Conservation (phyloP, 2,888 invertebrate genomes). For the Listrodromus nycthemerus region DNA sequence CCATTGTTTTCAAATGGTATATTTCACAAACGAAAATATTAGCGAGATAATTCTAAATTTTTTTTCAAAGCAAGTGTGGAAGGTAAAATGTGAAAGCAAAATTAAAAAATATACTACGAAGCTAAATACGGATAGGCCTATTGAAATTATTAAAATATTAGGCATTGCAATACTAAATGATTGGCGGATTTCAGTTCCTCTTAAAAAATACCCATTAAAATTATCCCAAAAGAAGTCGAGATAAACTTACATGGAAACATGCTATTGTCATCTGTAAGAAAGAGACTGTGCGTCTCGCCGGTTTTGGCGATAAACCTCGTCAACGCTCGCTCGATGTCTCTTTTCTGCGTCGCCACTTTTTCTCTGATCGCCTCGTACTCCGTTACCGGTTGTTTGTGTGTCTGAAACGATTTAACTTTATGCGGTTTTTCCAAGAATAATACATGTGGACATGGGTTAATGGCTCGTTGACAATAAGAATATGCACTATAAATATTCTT, state of each 20-base stretch:
- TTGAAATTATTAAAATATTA: not conserved
- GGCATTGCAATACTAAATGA: not conserved
- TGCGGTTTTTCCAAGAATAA: not conserved
- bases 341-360: slow-evolving; percentile 96
- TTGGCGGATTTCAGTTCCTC: not conserved
- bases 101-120: no score
- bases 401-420: slow-evolving; percentile 85
- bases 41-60: no score
- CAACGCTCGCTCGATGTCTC: slow-evolving; percentile 96
- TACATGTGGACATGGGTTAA: no score
- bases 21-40: no score
- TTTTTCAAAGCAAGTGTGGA: no score
- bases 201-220: not conserved
- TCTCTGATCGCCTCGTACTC: slow-evolving; percentile 98
- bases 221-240: not conserved
- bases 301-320: slow-evolving; percentile 98
- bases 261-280: slow-evolving; percentile 94
- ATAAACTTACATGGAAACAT: slow-evolving; percentile 92
- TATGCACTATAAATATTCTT: no score
- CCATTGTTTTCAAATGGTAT: no score
- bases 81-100: no score
- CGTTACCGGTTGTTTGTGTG: slow-evolving; percentile 97
- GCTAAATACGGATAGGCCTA: not conserved
- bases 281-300: slow-evolving; percentile 95
- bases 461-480: no score